Conservation (phyloP, 2,113 vertebrate species). For the Vireo altiloquus region DNA sequence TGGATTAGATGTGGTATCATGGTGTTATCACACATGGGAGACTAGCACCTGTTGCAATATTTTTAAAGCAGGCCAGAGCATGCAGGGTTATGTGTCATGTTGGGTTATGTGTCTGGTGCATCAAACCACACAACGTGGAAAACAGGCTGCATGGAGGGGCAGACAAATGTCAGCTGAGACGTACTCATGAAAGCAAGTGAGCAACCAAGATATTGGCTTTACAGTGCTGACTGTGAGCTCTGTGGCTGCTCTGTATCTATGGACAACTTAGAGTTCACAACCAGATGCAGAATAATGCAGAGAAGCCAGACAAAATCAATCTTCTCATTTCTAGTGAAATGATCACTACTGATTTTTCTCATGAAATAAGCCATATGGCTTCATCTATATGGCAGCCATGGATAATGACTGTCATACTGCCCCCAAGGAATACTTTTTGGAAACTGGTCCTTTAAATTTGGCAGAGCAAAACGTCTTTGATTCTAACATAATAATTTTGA, state of each 20-base stretch:
- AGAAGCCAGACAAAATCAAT: background rate
- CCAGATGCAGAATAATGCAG: background rate
- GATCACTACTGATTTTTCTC: background rate
- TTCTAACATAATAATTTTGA: background rate
- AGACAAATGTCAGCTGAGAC: background rate
- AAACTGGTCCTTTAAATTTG: background rate
- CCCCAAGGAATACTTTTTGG: background rate
- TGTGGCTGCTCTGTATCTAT: background rate
- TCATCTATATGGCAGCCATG: background rate
- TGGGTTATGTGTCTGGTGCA: background rate
- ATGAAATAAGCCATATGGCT: background rate
- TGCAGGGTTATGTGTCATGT: background rate
- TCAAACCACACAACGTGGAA: background rate
- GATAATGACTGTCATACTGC: background rate
- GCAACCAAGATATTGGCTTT: background rate
- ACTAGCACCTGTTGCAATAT: background rate
- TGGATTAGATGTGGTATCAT: background rate
- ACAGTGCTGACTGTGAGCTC: background rate
- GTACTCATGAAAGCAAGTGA: background rate
- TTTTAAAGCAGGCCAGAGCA: background rate
- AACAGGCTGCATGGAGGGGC: background rate
- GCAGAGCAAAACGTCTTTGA: background rate
- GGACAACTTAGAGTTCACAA: background rate
- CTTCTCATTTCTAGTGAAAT: background rate
- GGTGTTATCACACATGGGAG: background rate